Base-by-base conservation (phyloP, 2,888 invertebrate species). In the Pharmacophagus antenor region DNA sequence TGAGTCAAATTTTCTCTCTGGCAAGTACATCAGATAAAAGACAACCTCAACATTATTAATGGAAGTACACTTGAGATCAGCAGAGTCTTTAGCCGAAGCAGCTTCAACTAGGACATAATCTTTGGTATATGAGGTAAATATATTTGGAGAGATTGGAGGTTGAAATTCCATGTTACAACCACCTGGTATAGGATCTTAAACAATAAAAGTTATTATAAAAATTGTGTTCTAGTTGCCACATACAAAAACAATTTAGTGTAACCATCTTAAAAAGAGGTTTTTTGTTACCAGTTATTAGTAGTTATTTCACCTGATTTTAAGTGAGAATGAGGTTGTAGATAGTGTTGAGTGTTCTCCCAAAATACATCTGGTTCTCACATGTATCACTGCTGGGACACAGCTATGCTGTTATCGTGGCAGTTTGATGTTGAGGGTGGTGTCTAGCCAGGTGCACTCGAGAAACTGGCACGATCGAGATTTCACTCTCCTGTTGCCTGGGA, bases 161-260 rank as follows among this genome's bases (percentile, higher is more conserved):
- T 92, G 80, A 66, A 93, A 93, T 70, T 94, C 94, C 91, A 94
- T 91, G 72, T 95, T 95, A 75, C 96, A 96, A 18, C 95, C 96
- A 42, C 96, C 96, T 18, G 96, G 95, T 65, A 95, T 84, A 0
- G 96, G 96, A 75, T 93, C 96, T 96, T 80, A 62, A 87, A 79
- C 53, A 52, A 69, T 56, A 62, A 66, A 66, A 61, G 60, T 47
- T n/a, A 25, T 27, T 37, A 37, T 37, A 15, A 15, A 37, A n/a
- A 37, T n/a, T 4, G n/a, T n/a, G 15, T 5, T 37, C 2, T 4
- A 4, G n/a, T 8, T n/a, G 6, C n/a, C n/a, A n/a, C n/a, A n/a
- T 2, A 37, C 15, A 37, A 37, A 37, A 31, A 15, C 15, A 15
- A 15, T 3, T n/a, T n/a, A n/a, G n/a, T n/a, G n/a, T n/a, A n/a